phyloP scores from a whole-genome alignment of 2,797 vertebrate genomes.

The Tapirus indicus region DNA sequence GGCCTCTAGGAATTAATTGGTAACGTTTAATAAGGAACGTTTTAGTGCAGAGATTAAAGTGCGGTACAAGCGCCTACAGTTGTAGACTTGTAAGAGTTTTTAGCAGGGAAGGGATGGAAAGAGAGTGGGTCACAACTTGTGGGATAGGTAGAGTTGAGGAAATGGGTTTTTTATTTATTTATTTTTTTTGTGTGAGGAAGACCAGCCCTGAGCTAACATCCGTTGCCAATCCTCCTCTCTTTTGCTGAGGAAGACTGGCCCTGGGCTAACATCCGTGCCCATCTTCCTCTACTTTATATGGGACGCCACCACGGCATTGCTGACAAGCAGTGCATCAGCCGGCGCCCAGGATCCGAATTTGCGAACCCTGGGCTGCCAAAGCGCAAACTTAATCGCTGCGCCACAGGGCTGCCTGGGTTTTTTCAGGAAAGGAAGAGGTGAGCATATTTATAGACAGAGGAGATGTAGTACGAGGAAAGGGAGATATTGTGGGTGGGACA shows the following conservation, averaged over 20 bases:
- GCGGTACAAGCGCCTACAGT: not conserved
- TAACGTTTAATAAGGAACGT: not conserved
- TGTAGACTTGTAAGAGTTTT: not conserved
- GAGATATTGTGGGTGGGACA: not conserved
- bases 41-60: not conserved
- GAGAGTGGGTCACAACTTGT: not conserved
- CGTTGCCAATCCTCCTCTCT: too few species aligned
- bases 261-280: too few species aligned
- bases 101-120: not conserved
- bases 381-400: too few species aligned
- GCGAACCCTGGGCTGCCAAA: too few species aligned
- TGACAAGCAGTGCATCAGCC: too few species aligned
- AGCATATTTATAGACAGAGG: not conserved
- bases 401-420: too few species aligned
- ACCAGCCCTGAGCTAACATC: too few species aligned
- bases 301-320: too few species aligned
- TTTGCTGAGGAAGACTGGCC: too few species aligned
- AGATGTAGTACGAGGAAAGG: not conserved
- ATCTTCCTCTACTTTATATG: too few species aligned
- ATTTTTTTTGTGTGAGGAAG: too few species aligned
- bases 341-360: too few species aligned
- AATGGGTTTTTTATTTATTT: not conserved
- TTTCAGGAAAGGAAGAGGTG: not conserved
- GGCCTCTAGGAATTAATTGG: not conserved
- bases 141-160: not conserved